Base-by-base conservation (phyloP, 2,888 invertebrate genomes). In the Tridacna gigas region DNA sequence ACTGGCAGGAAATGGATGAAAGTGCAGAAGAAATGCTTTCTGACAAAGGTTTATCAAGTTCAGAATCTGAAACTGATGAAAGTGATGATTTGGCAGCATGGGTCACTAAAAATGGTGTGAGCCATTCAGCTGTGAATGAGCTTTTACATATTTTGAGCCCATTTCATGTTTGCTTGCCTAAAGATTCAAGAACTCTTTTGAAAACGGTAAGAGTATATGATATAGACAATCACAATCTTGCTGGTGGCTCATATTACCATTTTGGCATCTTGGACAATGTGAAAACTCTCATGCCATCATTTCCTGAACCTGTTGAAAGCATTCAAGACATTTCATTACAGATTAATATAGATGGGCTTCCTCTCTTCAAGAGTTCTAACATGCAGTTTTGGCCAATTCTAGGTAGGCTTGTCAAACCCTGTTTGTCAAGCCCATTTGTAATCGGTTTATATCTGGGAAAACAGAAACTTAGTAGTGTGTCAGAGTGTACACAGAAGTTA, bases 371-470 rank as follows among this genome's bases (percentile, higher is more conserved):
- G 60, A 77, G 63, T 22, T 76, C 80, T 13, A 61, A 26, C n/a
- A 56, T 69, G 4, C 79, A 79, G 73, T 60, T 79, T 25, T 79
- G 79, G 79, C 79, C 73, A 0, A 83, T 80, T 79, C 37, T 83
- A 37, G 79, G 60, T n/a, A n/a, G 74, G 77, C 73, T 15, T 26
- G 1, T 15, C 60, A 20, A 20, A 77, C 0, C 79, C 83, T 22
- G n/a, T 61, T 51, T 12, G 20, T 71, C 73, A 11, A 56, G 77
- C 28, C 83, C 83, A 28, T 83, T 80, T n/a, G 25, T 56, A 45
- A 45, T 83, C 56, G 83, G 80, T 5, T 0, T 83, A 67, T 83
- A 71, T 56, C 5, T 48, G 0, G 83, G 79, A 51, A 28, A 79
- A 28, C 0, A 76, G 7, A 37, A 37, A 37, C 37, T 7, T 37